Base-by-base conservation (phyloP, 2,888 invertebrate genomes). In the Chorisops tibialis region DNA sequence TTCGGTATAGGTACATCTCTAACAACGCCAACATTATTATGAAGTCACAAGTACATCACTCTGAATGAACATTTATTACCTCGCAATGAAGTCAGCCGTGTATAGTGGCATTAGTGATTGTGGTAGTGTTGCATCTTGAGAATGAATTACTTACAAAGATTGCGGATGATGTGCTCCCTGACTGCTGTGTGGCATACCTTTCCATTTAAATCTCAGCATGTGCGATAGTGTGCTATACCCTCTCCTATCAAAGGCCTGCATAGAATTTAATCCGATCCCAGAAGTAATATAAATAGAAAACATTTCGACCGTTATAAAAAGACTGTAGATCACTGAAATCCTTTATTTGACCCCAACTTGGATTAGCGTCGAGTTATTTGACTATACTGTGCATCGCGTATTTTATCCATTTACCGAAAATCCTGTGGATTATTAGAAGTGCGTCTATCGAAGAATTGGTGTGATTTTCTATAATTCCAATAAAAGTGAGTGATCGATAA, bases 271-370 rank as follows among this genome's bases (percentile, higher is more conserved):
- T 56, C 56, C 56, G 43, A 56, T 56, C 56, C 56, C 30, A 56
- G 45, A 56, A 56, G 43, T 43, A 43, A 5, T 30, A 45, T 30
- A 30, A 30, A 16, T 30, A 49, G 37, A 52, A 47, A 47, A 52
- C 47, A 1, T 22, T 35, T 22, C 16, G 12, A 50, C 50, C 45
- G 61, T 56, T 62, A 62, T 62, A 62, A 62, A 62, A 62, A 62
- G 62, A 62, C 50, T 38, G 54, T 49, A 48, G 19, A 49, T 56
- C 30, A 41, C 48, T 62, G 47, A 49, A 58, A 62, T 62, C 62
- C 62, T 62, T 62, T 62, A 62, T 62, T 62, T 45, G 51, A 58
- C 45, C 58, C 41, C 58, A 39, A 35, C 51, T 62, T 62, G 62
- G 49, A 62, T 59, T 50, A 62, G 50, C 41, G 49, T 47, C 50